Conservation (phyloP, 1,140 invertebrate species). For the Drosophila novamexicana region DNA sequence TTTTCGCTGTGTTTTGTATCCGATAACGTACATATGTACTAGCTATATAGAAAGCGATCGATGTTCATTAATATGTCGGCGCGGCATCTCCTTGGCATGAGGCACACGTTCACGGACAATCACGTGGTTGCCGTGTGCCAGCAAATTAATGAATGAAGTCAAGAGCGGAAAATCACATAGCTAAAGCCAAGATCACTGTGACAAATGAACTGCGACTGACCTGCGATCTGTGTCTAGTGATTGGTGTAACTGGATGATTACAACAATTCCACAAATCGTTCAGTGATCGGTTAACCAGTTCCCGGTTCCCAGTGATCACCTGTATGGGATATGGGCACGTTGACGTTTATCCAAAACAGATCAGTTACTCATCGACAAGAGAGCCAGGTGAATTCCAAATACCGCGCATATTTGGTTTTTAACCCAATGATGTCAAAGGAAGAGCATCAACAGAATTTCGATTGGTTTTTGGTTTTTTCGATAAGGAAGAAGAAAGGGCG, state of each 20-base stretch:
- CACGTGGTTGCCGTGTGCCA: constrained; percentile 18
- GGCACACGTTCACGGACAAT: constrained; percentile 29
- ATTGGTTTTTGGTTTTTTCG: background rate
- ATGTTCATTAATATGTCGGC: constrained; percentile 1
- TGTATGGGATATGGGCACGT: background rate
- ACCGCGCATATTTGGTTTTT: background rate
- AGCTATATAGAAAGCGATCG: constrained; percentile 32
- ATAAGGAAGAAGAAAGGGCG: background rate
- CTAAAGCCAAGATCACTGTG: background rate
- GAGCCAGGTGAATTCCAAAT: constrained; percentile 31
- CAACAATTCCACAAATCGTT: background rate
- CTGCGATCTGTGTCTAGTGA: background rate
- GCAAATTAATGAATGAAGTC: constrained; percentile 5
- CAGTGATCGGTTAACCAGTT: too few relatives aligned
- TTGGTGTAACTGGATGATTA: background rate
- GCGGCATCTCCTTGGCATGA: constrained; percentile 15
- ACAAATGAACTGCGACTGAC: background rate
- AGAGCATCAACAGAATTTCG: background rate
- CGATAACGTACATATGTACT: too few relatives aligned
- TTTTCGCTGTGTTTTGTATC: background rate
- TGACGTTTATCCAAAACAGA: background rate
- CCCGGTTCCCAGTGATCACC: too few relatives aligned
- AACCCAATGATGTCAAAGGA: constrained; percentile 28
- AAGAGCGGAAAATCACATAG: too few relatives aligned
- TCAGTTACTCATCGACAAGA: constrained; percentile 26